These are phyloP conservation scores for Enteromius radiatus DNA, from an alignment of 2,797 vertebrate species.

Conservation along the genomic window DNA sequence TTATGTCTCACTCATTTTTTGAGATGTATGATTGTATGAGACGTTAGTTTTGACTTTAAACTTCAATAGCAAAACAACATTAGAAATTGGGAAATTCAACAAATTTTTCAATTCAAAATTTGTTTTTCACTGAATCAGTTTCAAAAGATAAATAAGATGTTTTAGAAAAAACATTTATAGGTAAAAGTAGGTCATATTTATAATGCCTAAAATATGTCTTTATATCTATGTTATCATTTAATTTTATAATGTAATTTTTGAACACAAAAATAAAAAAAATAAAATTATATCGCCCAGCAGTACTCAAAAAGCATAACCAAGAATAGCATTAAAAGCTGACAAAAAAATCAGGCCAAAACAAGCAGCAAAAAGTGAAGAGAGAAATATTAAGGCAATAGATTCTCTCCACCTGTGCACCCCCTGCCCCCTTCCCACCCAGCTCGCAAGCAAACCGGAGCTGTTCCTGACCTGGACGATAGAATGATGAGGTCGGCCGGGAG, in stretches of 20 bases:
- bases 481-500: constrained; percentile 99
- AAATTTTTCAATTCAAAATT: not conserved
- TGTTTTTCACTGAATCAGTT: not conserved
- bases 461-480: constrained; percentile 98
- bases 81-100: not conserved
- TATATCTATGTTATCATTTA: not conserved
- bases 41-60: not conserved
- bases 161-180: not conserved
- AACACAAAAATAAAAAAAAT: not conserved
- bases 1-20: not conserved
- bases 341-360: constrained; percentile 6
- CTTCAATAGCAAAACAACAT: not conserved
- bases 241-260: not conserved
- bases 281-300: not conserved
- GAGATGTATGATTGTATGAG: too few species aligned
- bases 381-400: constrained; percentile 11
- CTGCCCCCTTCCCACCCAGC: constrained; percentile 19
- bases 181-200: not conserved
- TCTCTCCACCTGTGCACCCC: constrained; percentile 50
- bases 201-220: not conserved
- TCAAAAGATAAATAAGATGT: not conserved
- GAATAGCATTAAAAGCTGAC: constrained; percentile 3
- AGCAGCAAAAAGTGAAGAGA: not conserved
- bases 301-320: not conserved
- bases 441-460: constrained; percentile 62